Evolutionary conservation across 1,140 invertebrate genomes (phyloP).

Genomic region (Bombus pyrosoma): DNA sequence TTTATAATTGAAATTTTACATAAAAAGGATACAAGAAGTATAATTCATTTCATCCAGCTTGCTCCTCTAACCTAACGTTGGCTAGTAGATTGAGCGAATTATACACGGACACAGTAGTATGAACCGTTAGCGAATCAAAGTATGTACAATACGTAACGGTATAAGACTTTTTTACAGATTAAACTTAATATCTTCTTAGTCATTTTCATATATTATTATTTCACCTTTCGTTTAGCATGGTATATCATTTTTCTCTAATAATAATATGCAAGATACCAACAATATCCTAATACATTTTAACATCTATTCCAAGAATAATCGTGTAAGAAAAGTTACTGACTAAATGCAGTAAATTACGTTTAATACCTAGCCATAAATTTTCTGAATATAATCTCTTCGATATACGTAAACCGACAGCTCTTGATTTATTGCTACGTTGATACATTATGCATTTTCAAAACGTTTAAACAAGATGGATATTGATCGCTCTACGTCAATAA

Average conservation of each 20-base stretch:
- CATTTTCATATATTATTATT: not conserved
- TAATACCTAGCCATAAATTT: slow-evolving; percentile 6
- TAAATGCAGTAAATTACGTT: slow-evolving; percentile 2
- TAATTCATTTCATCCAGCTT: not conserved
- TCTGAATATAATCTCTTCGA: not conserved
- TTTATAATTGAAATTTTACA: not conserved
- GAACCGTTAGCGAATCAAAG: not conserved
- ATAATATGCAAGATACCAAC: not conserved
- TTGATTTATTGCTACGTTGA: not conserved
- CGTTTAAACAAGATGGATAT: not conserved
- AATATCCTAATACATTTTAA: not conserved
- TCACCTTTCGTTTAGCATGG: no score
- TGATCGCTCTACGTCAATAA: not conserved
- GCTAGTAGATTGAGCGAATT: not conserved
- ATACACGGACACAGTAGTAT: not conserved
- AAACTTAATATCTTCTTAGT: no score
- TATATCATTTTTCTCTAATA: not conserved
- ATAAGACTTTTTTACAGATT: no score
- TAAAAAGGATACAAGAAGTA: not conserved
- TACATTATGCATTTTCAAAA: not conserved
- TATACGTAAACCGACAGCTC: not conserved
- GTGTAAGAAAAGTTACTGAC: not conserved
- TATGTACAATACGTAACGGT: not conserved
- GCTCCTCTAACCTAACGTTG: not conserved
- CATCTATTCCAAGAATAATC: not conserved